Evolutionary conservation across 2,888 invertebrate species (phyloP).

Genomic region (Troides aeacus): DNA sequence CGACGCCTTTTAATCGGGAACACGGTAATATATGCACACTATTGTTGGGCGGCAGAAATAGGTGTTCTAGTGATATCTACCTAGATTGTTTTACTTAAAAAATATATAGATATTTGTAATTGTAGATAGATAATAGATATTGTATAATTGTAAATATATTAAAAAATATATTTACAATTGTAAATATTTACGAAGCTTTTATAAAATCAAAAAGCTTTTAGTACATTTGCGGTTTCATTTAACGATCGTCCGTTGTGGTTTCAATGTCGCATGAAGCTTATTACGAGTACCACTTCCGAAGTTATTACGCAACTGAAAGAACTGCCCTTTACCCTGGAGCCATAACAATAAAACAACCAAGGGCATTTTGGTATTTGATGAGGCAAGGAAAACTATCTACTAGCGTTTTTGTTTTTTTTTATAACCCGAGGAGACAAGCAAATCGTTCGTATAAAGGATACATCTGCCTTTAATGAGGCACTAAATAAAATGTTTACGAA

Average conservation of each 20-base stretch:
- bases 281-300: slow-evolving; percentile 5
- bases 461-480: too few relatives aligned
- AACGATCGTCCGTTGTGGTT: slow-evolving; percentile 18
- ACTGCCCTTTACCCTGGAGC: slow-evolving; percentile 11
- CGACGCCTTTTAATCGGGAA: too few relatives aligned
- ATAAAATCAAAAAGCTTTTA: neutral
- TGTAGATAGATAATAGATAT: too few relatives aligned
- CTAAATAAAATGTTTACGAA: too few relatives aligned
- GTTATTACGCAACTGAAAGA: slow-evolving; percentile 21
- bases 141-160: too few relatives aligned
- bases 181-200: neutral
- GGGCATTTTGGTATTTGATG: neutral
- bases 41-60: too few relatives aligned
- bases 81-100: too few relatives aligned
- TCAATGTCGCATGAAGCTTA: slow-evolving; percentile 29
- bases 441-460: neutral
- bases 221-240: slow-evolving; percentile 17
- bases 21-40: too few relatives aligned
- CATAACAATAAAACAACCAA: slow-evolving; percentile 16
- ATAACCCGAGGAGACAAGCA: neutral
- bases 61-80: too few relatives aligned
- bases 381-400: slow-evolving; percentile 1
- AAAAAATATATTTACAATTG: neutral
- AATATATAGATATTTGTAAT: neutral
- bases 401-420: neutral